Evolutionary conservation across 30 jellyfish, hydroid and myxozoan species (phyloP), one percentile per base, ranked within the genome.

Genomic region (Hydractinia symbiolongicarpus): DNA sequence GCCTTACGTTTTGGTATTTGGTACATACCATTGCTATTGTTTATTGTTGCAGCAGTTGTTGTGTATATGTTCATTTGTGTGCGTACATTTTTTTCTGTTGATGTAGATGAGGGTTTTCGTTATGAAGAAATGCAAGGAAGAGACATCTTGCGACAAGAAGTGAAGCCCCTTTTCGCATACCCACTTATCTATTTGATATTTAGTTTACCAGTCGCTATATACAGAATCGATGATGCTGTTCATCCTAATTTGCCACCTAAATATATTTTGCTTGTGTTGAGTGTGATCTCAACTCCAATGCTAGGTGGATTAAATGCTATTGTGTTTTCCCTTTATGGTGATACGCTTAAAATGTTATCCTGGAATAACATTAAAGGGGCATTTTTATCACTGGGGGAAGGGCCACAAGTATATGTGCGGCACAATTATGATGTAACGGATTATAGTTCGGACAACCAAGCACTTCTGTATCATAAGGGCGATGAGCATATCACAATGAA

Each of bases 1-100:
- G 80, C 52, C 5, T 67, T 79, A 19, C 87, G 87, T 5, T 79
- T 79, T 79, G 87, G 87, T 8, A 79, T 81, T 13, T 79, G 98
- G 97, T 90, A 86, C 51, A 82, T 79, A 9, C 61, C 76, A 11
- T 30, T 19, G 14, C 14, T 73, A 68, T 9, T 81, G 11, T n/a
- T 54, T 16, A 67, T 73, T 40, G 15, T 67, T 40, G 67, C 54
- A 4, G 53, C 30, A 8, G 84, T 58, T 11, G 49, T 56, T 57
- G 30, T 77, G 1, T 83, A 55, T 55, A 53, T 61, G 5, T 69
- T 5, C 61, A 52, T 76, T 11, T 16, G 66, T 67, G 66, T 67
- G 62, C 50, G 58, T 15, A 76, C 74, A 2, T 64, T n/a, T 64
- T 64, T 44, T 51, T 64, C 74, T 51, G 52, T n/a, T 64, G 74